Base-by-base conservation (phyloP, 2,797 vertebrate species). In the Poeciliopsis turneri region DNA sequence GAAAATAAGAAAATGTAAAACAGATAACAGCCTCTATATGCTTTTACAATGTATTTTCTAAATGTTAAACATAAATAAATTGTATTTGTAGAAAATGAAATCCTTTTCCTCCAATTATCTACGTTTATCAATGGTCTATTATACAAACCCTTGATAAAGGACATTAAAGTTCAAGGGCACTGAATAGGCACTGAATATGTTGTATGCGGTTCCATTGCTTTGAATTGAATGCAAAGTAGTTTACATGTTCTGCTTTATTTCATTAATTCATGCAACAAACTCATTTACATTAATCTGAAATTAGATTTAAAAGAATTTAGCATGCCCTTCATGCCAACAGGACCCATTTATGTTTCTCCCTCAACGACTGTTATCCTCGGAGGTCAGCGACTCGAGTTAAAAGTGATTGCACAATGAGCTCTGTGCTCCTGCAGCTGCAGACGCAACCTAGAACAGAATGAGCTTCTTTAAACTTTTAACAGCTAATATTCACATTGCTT, bases 391-490 rank as follows among this genome's bases (percentile, higher is more conserved):
- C 75, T 86, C 49, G 47, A 55, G 80, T 64, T 81, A 36, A 83
- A 78, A 78, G 57, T 66, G 36, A 74, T 36, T 23, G 47, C 64
- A 86, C 75, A 80, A 78, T 82, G 80, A 76, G 78, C 55, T 69
- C 33, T 16, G 55, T 78, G 83, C 72, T 70, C 68, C 74, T 75
- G 68, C 68, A 69, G 76, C 77, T 68, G 83, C 68, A 59, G 74
- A 81, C 41, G 9, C 79, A 85, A 68, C 85, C 87, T 84, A 85
- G 81, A 82, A 78, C 51, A 84, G 57, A 46, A 79, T 66, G 43
- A 73, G 47, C 23, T 73, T 79, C 69, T 87, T 87, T 80, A 66
- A 71, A 73, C 76, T 86, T 87, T 87, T 43, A 89, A 47, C 47
- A 78, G 72, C 74, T 78, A 78, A 81, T 86, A 83, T 84, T 86